Evolutionary conservation across 1,140 invertebrate species (phyloP), one percentile per base, ranked within the genome.

Genomic region (Uloborus diversus): DNA sequence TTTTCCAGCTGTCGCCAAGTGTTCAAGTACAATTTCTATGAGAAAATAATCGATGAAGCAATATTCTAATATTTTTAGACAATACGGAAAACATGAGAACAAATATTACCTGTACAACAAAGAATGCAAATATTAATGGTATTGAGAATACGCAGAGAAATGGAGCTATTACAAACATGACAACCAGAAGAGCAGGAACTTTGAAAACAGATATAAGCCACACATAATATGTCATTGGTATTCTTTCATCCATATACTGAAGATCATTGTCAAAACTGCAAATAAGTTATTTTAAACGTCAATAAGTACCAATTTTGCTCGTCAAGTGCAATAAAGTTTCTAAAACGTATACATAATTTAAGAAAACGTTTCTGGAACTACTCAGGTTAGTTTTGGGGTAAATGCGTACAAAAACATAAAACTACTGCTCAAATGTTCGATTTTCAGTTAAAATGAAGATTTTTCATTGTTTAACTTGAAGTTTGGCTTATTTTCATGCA

Each of bases 1-100:
- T 92, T 87, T 84, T 94, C 92, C 20, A 94, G 84, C 81, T 93
- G 91, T 70, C 92, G 92, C 81, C 5, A 83, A 25, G 35, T 57
- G 23, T n/a, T 42, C n/a, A 56, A 42, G n/a, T 81, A 83, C 13
- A 81, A 47, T 65, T 64, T 80, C 81, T 82, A 30, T 28, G 57
- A 70, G 11, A 32, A 47, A 57, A 66, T 51, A 56, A 62, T n/a
- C 13, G 23, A 23, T 9, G 5, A 25, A 35, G 14, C 13, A 59
- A 73, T n/a, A 33, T 42, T 42, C 37, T 42, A 17, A 42, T 47
- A 47, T 30, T 30, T 7, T 27, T 64, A 37, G 20, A 1, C 4
- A 28, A 9, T n/a, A 28, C 3, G n/a, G 3, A 64, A 49, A 32
- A 37, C 4, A 4, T 25, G 23, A 64, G 9, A 35, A 4, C 4